Percentiles rank a stretch among this genome's conserved stretches.
These are phyloP conservation scores for Stichopus chloronotus DNA, from an alignment of 35 echinoderm and acorn worm species.

Conservation along the genomic window DNA sequence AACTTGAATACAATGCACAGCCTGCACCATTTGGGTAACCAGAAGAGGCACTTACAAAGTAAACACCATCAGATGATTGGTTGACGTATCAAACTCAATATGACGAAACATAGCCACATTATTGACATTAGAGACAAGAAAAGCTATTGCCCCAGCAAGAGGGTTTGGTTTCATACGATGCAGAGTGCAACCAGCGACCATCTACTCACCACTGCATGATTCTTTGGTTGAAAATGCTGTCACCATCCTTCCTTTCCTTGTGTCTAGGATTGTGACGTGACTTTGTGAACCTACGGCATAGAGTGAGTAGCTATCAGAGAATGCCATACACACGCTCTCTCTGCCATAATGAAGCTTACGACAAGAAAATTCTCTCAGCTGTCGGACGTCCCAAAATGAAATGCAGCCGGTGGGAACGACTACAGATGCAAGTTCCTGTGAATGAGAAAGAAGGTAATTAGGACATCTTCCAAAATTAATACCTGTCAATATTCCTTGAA, in stretches of 20 bases:
- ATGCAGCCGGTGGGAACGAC: slow-evolving; percentile 81
- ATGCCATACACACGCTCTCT: slow-evolving; percentile 89
- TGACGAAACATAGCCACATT: no score
- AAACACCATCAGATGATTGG: no score
- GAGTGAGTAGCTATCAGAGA: slow-evolving; percentile 80
- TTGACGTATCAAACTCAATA: no score
- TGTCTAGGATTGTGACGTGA: slow-evolving; percentile 87
- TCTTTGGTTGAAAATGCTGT: slow-evolving; percentile 69
- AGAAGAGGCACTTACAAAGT: no score
- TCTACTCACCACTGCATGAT: slow-evolving; percentile 88
- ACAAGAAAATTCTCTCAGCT: slow-evolving; percentile 56
- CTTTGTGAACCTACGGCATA: slow-evolving; percentile 96
- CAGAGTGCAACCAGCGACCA: no score
- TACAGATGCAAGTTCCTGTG: slow-evolving; percentile 81
- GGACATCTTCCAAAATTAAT: no score
- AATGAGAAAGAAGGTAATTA: neutral
- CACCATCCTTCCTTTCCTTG: slow-evolving; percentile 63
- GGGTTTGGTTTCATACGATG: no score
- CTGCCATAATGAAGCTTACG: slow-evolving; percentile 63
- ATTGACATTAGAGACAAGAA: no score
- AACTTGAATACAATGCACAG: no score
- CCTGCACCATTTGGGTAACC: no score
- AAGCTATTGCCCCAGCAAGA: no score
- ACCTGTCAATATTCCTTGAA: no score
- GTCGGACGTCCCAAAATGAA: slow-evolving; percentile 71